Evolutionary conservation across 2,888 invertebrate species (phyloP).

Genomic region (Andrena hattorfiana): DNA sequence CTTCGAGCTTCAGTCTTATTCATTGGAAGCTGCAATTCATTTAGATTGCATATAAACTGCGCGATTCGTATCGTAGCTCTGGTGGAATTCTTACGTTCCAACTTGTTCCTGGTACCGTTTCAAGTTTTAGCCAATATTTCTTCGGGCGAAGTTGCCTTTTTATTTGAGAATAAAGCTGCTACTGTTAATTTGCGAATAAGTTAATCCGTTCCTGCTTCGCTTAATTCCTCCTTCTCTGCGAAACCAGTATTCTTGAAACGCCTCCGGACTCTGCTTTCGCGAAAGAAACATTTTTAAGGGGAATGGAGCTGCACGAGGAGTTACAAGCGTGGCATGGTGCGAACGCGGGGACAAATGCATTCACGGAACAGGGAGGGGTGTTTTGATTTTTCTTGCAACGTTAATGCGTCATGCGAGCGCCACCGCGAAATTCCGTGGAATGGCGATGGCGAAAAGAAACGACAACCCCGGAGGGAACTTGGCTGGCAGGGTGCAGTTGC

Average conservation of each 20-base stretch:
- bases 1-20: neutral
- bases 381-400: conserved; percentile 57
- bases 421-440: conserved; percentile 40
- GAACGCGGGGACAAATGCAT: conserved; percentile 44
- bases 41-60: neutral
- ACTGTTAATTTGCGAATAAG: no score
- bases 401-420: conserved; percentile 36
- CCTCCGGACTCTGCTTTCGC: no score
- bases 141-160: no score
- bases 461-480: neutral
- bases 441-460: conserved; percentile 39
- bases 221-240: no score
- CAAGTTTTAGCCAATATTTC: no score
- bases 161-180: no score
- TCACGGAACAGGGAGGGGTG: conserved; percentile 36
- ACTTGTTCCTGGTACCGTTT: no score
- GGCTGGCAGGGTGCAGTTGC: conserved; percentile 16
- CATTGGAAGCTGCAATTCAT: neutral
- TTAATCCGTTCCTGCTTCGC: no score
- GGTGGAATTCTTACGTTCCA: no score
- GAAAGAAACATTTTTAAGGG: no score
- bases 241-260: no score
- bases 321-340: conserved; percentile 30
- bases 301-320: conserved; percentile 18
- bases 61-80: no score